Conservation (phyloP, 2,797 vertebrate genomes). For the Bradypodion pumilum region DNA sequence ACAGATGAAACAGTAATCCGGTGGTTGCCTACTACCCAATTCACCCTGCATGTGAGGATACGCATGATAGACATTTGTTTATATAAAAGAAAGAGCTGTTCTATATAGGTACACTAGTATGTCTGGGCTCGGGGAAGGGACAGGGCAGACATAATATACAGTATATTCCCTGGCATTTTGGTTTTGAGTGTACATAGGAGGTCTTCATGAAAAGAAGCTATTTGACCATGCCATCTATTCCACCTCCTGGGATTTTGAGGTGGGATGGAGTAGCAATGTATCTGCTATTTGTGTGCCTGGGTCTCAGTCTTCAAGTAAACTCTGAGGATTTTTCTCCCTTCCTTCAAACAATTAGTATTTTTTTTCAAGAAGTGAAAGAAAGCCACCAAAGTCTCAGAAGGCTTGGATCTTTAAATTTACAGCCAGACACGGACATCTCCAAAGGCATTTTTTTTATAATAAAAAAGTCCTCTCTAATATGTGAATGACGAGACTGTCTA, state of each 20-base stretch:
- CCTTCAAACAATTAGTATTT: conserved; percentile 19
- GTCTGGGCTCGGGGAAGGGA: not conserved
- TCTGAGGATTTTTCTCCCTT: not conserved
- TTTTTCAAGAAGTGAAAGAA: conserved; percentile 33
- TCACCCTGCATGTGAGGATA: not conserved
- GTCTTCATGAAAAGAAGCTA: not conserved
- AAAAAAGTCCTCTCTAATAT: conserved; percentile 38
- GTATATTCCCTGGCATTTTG: not conserved
- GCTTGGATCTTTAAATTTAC: conserved; percentile 47
- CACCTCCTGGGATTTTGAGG: not conserved
- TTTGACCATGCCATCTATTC: not conserved
- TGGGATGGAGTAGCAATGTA: not conserved
- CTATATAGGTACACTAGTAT: not conserved
- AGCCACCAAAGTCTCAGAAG: conserved; percentile 36
- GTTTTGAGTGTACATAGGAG: not conserved
- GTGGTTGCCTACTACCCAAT: not conserved
- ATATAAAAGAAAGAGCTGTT: no score
- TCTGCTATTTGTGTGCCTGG: not conserved
- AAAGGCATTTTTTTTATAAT: conserved; percentile 22
- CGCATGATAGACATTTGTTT: not conserved
- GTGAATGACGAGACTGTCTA: conserved; percentile 52
- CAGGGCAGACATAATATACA: not conserved
- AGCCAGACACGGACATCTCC: conserved; percentile 35
- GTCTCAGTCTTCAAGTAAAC: not conserved
- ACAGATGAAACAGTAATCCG: not conserved